These are phyloP conservation scores for Periparus ater DNA, from an alignment of 2,797 vertebrate genomes.

Conservation along the genomic window DNA sequence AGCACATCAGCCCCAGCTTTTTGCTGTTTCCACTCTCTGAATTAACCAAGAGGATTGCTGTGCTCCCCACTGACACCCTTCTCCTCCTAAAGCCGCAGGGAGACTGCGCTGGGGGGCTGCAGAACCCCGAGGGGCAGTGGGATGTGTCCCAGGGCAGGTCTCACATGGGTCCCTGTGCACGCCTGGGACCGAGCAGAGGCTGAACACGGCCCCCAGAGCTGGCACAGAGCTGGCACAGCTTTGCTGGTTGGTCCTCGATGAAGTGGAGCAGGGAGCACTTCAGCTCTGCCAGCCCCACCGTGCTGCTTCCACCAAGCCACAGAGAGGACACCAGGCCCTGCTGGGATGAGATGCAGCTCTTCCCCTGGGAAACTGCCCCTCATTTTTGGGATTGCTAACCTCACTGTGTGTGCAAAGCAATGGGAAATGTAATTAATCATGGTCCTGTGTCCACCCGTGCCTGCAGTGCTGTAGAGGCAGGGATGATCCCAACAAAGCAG, in stretches of 20 bases:
- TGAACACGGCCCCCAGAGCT: not conserved
- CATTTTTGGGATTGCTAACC: not conserved
- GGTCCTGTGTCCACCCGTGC: not conserved
- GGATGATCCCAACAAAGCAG: not conserved
- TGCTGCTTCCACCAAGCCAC: not conserved
- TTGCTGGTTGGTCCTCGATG: fast-evolving
- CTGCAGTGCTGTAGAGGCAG: not conserved
- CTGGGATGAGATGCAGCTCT: not conserved
- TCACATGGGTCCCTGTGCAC: fast-evolving
- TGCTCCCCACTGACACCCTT: not conserved
- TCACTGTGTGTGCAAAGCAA: not conserved
- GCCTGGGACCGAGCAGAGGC: fast-evolving
- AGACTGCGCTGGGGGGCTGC: not conserved
- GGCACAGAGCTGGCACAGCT: not conserved
- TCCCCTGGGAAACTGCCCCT: not conserved
- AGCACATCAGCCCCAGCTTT: not conserved
- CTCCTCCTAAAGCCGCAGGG: not conserved
- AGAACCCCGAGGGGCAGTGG: not conserved
- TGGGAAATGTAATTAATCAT: not conserved
- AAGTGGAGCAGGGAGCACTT: fast-evolving
- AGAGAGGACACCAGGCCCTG: not conserved
- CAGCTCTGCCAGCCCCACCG: not conserved
- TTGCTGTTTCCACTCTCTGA: not conserved
- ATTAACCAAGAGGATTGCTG: not conserved
- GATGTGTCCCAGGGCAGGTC: fast-evolving